Conservation (phyloP, 2,888 invertebrate genomes). For the Andrena fulva region DNA sequence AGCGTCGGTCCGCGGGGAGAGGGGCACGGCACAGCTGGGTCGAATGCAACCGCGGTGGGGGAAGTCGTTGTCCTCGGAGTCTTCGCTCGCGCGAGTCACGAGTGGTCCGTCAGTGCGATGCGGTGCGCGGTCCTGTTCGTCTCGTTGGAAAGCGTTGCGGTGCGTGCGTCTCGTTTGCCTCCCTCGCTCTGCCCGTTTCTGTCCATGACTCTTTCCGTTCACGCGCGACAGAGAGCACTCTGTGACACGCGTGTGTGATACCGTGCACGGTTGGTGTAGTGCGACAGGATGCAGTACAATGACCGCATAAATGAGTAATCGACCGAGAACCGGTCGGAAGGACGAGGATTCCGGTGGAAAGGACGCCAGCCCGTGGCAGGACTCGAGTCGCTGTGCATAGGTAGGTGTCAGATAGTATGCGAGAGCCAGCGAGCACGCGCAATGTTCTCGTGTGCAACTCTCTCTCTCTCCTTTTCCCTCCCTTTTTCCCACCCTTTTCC, state of each 20-base stretch:
- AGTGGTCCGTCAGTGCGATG: slow-evolving; percentile 75
- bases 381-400: slow-evolving; percentile 53
- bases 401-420: slow-evolving; percentile 61
- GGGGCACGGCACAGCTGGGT: slow-evolving; percentile 70
- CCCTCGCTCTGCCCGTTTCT: slow-evolving; percentile 8
- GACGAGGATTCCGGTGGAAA: slow-evolving; percentile 57
- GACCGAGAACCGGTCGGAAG: slow-evolving; percentile 58
- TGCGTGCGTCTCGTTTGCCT: neutral
- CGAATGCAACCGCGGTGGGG: slow-evolving; percentile 69
- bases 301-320: slow-evolving; percentile 59
- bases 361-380: slow-evolving; percentile 62
- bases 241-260: slow-evolving; percentile 48
- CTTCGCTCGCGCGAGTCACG: slow-evolving; percentile 75
- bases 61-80: slow-evolving; percentile 81
- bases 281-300: slow-evolving; percentile 54
- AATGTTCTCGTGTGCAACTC: slow-evolving; percentile 45
- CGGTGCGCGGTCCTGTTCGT: slow-evolving; percentile 75
- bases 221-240: slow-evolving; percentile 13
- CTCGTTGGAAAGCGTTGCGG: slow-evolving; percentile 12
- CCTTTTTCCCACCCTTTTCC: slow-evolving; percentile 8
- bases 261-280: slow-evolving; percentile 41
- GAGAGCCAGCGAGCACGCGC: slow-evolving; percentile 62
- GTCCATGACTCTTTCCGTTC: slow-evolving; percentile 30
- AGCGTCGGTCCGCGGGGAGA: slow-evolving; percentile 41
- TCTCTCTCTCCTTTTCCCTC: slow-evolving; percentile 25